Base-by-base conservation (phyloP, 30 jellyfish, hydroid and myxozoan genomes). In the Morbakka virulenta region DNA sequence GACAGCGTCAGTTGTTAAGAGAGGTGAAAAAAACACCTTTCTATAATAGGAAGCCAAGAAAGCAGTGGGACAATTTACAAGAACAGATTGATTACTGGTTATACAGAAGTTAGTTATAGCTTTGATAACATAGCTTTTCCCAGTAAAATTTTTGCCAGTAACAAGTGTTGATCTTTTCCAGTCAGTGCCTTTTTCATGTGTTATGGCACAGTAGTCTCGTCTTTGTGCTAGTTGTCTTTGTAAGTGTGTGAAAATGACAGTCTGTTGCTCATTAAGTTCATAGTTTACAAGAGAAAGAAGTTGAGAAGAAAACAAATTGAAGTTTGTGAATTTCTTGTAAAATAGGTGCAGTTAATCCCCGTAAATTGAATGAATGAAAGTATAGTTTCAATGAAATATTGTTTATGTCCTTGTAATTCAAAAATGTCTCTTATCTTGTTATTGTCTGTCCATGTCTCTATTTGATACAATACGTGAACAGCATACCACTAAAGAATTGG, bases 21-120 rank as follows among this genome's bases (percentile, higher is more conserved):
- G 57, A 9, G 13, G 21, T 21, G 25, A 61, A 0, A 1, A 62
- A 48, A 26, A 65, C 1, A 1, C n/a, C 4, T 34, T 26, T 2
- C 32, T 14, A 50, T 64, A 79, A 1, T 28, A 22, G 66, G 72
- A 49, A 14, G 84, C 74, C 13, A 79, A 83, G 2, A 20, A 21
- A 12, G 70, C 90, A 2, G 90, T 79, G 6, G 90, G 90, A 2
- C 22, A 31, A 3, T 75, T 76, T 14, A 79, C 83, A 28, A 22
- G 21, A 9, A 47, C 90, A 79, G 64, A 2, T 2, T 24, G 28
- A 25, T 41, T 11, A 32, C 28, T 6, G 12, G 25, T 61, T 4
- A 79, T 3, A 41, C 65, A 4, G 28, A 3, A 28, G 13, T 47
- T 13, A 24, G 67, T 79, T 65, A 62, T 24, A 6, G 0, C 3